A percentile compares a stretch with the other conserved stretches of the same genome.
Evolutionary conservation across 2,113 vertebrate species (phyloP).

Genomic region (Anhinga rufa): DNA sequence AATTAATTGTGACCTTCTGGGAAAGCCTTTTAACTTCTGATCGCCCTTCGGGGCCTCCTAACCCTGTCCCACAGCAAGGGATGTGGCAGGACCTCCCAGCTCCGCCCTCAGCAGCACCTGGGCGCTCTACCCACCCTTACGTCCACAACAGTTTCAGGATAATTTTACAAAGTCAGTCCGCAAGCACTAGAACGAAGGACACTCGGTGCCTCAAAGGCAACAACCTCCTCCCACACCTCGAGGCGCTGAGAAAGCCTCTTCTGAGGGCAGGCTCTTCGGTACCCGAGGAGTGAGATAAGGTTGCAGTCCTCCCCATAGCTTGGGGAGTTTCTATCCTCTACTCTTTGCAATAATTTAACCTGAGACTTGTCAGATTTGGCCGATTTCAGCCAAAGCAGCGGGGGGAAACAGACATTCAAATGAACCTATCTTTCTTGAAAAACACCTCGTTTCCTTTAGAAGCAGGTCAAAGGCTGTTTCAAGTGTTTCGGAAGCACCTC

Average conservation of each 20-base stretch:
- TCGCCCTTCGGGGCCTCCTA: not conserved
- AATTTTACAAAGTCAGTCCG: not conserved
- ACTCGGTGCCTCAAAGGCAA: not conserved
- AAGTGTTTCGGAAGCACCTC: not conserved
- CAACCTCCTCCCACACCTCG: not conserved
- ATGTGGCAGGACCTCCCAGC: not conserved
- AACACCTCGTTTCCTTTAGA: not conserved
- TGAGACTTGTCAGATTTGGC: not conserved
- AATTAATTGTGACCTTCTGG: not conserved
- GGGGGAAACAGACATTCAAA: not conserved
- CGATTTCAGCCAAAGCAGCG: not conserved
- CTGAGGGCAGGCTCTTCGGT: not conserved
- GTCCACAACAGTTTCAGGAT: not conserved
- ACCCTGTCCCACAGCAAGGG: not conserved
- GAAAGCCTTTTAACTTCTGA: not conserved
- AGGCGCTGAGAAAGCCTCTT: not conserved
- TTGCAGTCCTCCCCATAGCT: not conserved
- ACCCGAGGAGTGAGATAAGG: not conserved
- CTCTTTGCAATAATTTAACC: not conserved
- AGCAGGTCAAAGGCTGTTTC: not conserved
- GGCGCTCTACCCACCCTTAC: not conserved
- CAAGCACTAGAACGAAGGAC: not conserved
- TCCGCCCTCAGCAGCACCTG: not conserved
- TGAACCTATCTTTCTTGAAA: not conserved
- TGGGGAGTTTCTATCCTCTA: not conserved